A percentile compares a stretch with the other conserved stretches of the same genome.
phyloP scores from a whole-genome alignment of 92 coral and sea anemone genomes.

The Chrysogorgia sp. region DNA sequence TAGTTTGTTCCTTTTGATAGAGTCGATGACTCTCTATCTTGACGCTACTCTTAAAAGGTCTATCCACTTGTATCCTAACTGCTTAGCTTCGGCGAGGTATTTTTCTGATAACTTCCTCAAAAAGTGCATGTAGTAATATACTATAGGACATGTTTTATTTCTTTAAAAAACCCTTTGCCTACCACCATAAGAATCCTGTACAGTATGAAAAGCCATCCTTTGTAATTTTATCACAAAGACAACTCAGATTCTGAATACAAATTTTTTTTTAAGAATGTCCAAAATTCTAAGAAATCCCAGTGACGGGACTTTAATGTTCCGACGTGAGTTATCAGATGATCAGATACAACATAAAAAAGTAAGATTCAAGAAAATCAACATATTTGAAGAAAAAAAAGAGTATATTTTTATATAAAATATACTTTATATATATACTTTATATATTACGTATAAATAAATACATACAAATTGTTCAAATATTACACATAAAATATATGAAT shows the following conservation, averaged over 20 bases:
- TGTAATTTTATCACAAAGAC: no score
- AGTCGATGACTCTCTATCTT: no score
- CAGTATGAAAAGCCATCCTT: no score
- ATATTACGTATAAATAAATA: background rate
- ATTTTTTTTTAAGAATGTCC: conserved; percentile 24
- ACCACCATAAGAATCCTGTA: conserved; percentile 46
- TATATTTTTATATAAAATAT: conserved; percentile 5
- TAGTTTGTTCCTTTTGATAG: no score
- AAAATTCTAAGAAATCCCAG: conserved; percentile 38
- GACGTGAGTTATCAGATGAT: conserved; percentile 22
- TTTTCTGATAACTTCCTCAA: no score
- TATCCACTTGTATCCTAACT: no score
- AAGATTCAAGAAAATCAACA: conserved; percentile 15
- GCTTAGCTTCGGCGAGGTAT: no score
- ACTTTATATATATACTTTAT: conserved; percentile 18
- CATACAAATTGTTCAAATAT: background rate
- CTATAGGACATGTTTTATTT: no score
- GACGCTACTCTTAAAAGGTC: no score
- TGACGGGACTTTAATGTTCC: conserved; percentile 57
- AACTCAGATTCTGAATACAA: no score
- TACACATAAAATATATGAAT: background rate
- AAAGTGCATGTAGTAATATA: no score
- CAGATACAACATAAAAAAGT: conserved; percentile 30
- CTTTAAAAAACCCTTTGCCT: conserved; percentile 61
- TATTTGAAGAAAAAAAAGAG: background rate